These are phyloP conservation scores for Netelia fuscicornis DNA, from an alignment of 2,888 invertebrate genomes.

Conservation along the genomic window DNA sequence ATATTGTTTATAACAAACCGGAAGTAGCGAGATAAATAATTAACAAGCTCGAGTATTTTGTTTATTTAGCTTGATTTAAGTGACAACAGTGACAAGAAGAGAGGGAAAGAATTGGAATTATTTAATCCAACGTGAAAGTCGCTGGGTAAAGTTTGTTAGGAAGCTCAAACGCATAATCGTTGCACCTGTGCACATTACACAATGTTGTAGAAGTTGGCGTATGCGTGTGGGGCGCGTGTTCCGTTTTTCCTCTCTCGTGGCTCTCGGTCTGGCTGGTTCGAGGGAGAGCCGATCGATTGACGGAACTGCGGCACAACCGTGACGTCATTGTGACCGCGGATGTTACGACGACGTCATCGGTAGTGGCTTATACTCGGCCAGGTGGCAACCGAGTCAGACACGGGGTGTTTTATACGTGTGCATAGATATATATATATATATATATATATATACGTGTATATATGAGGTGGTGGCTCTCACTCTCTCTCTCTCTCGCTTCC, in stretches of 20 bases:
- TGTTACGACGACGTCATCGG: slow-evolving; percentile 78
- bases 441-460: not conserved
- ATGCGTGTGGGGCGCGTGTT: slow-evolving; percentile 22
- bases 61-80: no score
- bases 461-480: not conserved
- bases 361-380: slow-evolving; percentile 29
- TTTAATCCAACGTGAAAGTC: slow-evolving; percentile 11
- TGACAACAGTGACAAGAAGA: not conserved
- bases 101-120: slow-evolving; percentile 12
- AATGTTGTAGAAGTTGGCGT: not conserved
- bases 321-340: slow-evolving; percentile 81
- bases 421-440: slow-evolving; percentile 6
- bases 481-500: not conserved
- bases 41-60: no score
- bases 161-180: slow-evolving; percentile 11
- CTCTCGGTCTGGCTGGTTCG: slow-evolving; percentile 33
- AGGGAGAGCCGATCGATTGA: slow-evolving; percentile 78
- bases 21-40: no score
- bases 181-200: slow-evolving; percentile 7
- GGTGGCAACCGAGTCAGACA: slow-evolving; percentile 54
- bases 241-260: slow-evolving; percentile 9
- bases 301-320: slow-evolving; percentile 84
- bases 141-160: not conserved
- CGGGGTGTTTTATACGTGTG: slow-evolving; percentile 42
- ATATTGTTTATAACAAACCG: no score